phyloP scores from a whole-genome alignment of 2,888 invertebrate genomes.

The Drosophila pseudotalamancana region DNA sequence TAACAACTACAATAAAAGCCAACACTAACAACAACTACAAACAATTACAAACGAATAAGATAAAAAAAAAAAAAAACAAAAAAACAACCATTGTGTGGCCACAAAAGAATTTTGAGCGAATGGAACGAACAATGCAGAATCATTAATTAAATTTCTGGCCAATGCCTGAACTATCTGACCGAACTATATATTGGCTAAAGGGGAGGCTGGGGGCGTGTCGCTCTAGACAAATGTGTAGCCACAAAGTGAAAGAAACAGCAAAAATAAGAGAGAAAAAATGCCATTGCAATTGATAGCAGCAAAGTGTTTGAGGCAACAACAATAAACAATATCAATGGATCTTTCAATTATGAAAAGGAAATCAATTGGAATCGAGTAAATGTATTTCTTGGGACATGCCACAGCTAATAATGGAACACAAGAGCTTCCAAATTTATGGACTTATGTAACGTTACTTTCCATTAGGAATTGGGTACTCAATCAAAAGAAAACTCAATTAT shows the following conservation, averaged over 20 bases:
- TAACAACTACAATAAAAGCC: constrained; percentile 15
- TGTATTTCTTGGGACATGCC: background rate
- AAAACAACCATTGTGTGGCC: constrained; percentile 51
- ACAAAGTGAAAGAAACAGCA: constrained; percentile 51
- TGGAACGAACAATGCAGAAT: constrained; percentile 73
- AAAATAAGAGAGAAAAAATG: background rate
- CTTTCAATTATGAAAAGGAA: constrained; percentile 19
- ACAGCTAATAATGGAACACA: background rate
- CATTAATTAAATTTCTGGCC: constrained; percentile 77
- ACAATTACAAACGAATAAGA: constrained; percentile 66
- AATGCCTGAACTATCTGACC: constrained; percentile 57
- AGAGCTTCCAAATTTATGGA: background rate
- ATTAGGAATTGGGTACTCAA: too few relatives aligned
- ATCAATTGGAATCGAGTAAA: constrained; percentile 5
- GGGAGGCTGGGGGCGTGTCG: background rate
- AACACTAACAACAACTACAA: constrained; percentile 44
- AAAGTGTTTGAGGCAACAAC: constrained; percentile 8
- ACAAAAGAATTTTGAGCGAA: constrained; percentile 69
- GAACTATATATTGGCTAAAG: constrained; percentile 8
- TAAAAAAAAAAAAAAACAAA: constrained; percentile 19
- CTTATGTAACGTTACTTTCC: background rate
- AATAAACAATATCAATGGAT: constrained; percentile 4
- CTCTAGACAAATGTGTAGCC: constrained; percentile 30
- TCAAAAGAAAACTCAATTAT: too few relatives aligned
- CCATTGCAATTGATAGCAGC: constrained; percentile 46